phyloP scores from a whole-genome alignment of 1,140 invertebrate species.

The Bombus affinis region DNA sequence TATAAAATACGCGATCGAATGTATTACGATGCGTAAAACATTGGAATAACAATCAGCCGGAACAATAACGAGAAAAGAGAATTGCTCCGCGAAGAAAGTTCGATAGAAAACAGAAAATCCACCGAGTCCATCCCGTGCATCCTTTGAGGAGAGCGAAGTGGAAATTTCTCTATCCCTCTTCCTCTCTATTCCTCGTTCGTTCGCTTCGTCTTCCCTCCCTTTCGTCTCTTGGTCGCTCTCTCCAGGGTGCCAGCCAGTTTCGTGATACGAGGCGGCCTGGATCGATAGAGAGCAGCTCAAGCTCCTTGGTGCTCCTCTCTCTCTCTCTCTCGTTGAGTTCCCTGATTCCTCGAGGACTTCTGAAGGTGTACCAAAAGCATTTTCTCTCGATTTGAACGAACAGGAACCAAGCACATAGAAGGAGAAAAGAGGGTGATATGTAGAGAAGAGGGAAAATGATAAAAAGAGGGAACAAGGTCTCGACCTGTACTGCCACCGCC shows the following conservation, averaged over 20 bases:
- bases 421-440: background rate
- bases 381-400: conserved; percentile 13
- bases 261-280: conserved; percentile 66
- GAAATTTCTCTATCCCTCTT: conserved; percentile 35
- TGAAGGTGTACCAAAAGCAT: conserved; percentile 43
- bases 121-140: conserved; percentile 36
- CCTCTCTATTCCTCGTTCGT: background rate
- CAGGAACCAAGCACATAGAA: background rate
- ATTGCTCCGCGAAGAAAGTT: background rate
- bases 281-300: conserved; percentile 66
- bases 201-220: conserved; percentile 9
- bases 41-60: background rate
- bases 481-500: conserved; percentile 33
- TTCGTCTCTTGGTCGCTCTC: conserved; percentile 30
- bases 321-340: conserved; percentile 22
- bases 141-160: conserved; percentile 39
- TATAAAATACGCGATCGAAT: too few relatives aligned
- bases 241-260: conserved; percentile 69
- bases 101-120: conserved; percentile 43
- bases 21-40: background rate
- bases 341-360: conserved; percentile 65
- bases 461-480: conserved; percentile 16
- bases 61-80: conserved; percentile 1
- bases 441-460: background rate
- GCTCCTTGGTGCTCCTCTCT: conserved; percentile 57